A percentile compares a stretch with the other conserved stretches of the same genome.
Evolutionary conservation across 35 echinoderm and acorn worm genomes (phyloP).

Genomic region (Ophioderma brevispina): DNA sequence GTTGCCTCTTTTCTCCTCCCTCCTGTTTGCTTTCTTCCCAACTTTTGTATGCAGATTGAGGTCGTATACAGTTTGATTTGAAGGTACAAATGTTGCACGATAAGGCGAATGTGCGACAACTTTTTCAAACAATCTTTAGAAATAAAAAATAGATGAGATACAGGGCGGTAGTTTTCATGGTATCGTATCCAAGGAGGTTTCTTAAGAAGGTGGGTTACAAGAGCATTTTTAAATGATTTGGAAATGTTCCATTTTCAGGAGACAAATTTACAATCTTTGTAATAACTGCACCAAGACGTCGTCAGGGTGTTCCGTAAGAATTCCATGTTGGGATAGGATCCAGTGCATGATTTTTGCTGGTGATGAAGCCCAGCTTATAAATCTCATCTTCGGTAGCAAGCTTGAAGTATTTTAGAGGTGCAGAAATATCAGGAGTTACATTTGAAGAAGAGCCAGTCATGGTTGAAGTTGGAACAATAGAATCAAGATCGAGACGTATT

Average conservation of each 20-base stretch:
- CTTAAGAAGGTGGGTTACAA: conserved; percentile 31
- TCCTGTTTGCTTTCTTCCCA: too few relatives aligned
- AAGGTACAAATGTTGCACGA: conserved; percentile 3
- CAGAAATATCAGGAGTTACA: background rate
- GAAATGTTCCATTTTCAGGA: conserved; percentile 16
- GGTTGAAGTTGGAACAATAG: background rate
- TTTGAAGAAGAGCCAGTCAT: too few relatives aligned
- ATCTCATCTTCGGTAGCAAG: background rate
- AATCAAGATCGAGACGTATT: background rate
- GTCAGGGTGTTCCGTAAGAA: conserved; percentile 11
- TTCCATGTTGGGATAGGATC: conserved; percentile 38
- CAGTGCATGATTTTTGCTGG: conserved; percentile 19
- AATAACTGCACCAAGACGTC: background rate
- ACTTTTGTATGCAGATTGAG: conserved; percentile 58
- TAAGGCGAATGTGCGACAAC: background rate
- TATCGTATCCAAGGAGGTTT: conserved; percentile 18
- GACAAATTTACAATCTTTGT: conserved; percentile 38
- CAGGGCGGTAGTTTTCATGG: conserved; percentile 42
- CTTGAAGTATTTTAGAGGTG: background rate
- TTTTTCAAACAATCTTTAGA: conserved; percentile 24
- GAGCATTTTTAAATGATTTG: conserved; percentile 6
- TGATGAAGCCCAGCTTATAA: background rate
- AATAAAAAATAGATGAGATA: conserved; percentile 36
- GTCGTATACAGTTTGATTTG: conserved; percentile 46
- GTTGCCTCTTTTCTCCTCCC: too few relatives aligned